These are phyloP conservation scores for Patagioenas fasciata DNA, from an alignment of 2,113 vertebrate genomes.

Conservation along the genomic window DNA sequence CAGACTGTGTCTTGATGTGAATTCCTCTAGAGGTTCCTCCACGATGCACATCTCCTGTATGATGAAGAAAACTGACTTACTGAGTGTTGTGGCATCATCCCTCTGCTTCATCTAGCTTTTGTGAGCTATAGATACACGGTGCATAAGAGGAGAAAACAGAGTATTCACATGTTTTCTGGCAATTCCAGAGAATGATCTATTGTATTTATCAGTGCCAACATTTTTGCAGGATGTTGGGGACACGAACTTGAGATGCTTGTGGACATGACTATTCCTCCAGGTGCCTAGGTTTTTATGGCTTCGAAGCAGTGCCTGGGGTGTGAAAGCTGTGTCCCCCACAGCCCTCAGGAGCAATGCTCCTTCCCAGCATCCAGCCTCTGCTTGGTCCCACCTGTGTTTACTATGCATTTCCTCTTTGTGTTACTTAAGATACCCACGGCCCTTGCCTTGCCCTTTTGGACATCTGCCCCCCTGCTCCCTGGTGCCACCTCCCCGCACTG, in stretches of 20 bases:
- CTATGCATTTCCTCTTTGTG: not conserved
- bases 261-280: not conserved
- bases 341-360: not conserved
- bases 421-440: not conserved
- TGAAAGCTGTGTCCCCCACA: not conserved
- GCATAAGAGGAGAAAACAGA: not conserved
- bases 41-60: slow-evolving; percentile 82
- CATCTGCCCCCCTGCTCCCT: not conserved
- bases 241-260: not conserved
- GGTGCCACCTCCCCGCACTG: not conserved
- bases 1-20: slow-evolving; percentile 84
- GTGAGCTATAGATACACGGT: not conserved
- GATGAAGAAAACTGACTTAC: slow-evolving; percentile 30
- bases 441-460: not conserved
- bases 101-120: not conserved
- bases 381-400: not conserved
- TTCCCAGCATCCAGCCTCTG: not conserved
- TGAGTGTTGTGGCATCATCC: not conserved
- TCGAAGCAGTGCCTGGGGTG: not conserved
- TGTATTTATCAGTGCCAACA: slow-evolving; percentile 24
- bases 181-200: not conserved
- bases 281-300: not conserved
- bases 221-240: slow-evolving; percentile 24
- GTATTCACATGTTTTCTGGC: not conserved
- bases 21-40: slow-evolving; percentile 83